Conservation (phyloP, 2,113 vertebrate genomes). For the Turdus rufiventris region DNA sequence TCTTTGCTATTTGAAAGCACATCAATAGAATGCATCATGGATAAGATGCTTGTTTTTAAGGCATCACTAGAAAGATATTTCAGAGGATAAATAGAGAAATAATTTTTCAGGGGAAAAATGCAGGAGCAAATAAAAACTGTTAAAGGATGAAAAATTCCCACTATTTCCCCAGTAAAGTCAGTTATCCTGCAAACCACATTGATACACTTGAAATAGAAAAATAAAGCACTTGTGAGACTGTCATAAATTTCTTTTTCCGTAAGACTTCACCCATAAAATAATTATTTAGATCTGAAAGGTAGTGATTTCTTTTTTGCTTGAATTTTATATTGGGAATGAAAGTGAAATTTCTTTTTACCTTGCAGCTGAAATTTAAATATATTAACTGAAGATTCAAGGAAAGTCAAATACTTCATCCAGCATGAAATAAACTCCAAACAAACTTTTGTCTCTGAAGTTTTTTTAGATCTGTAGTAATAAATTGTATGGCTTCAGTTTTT, state of each 20-base stretch:
- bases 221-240: background rate
- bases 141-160: background rate
- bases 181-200: background rate
- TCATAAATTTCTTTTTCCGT: background rate
- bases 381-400: background rate
- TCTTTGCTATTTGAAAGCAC: background rate
- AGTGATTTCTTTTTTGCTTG: background rate
- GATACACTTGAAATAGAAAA: background rate
- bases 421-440: background rate
- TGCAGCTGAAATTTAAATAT: background rate
- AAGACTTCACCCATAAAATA: background rate
- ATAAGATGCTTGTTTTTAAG: background rate
- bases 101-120: background rate
- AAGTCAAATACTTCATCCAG: background rate
- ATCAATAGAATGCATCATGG: background rate
- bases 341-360: background rate
- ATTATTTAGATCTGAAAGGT: background rate
- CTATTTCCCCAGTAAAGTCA: background rate
- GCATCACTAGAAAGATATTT: background rate
- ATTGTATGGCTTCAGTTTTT: background rate
- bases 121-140: background rate
- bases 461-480: background rate
- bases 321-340: background rate
- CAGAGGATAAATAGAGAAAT: background rate
- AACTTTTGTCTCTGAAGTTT: background rate